Base-by-base conservation (phyloP, 2,797 vertebrate species). In the Poecilia velifera region DNA sequence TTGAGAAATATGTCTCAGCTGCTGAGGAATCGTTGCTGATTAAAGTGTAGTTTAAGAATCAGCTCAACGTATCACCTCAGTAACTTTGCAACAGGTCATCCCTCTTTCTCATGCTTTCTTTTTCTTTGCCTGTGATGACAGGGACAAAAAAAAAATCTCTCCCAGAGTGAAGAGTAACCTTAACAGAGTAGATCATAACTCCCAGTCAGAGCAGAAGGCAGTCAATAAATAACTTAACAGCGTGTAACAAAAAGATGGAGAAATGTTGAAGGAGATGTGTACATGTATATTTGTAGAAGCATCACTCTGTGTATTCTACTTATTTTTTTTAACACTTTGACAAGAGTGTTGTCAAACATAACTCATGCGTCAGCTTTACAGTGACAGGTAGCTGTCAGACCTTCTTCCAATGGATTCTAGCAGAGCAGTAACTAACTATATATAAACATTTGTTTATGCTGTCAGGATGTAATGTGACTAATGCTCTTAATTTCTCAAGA, bases 371-470 rank as follows among this genome's bases (percentile, higher is more conserved):
- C 87, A 86, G 80, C 86, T 88, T 88, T 86, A 86, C 84, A 88
- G 80, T 71, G 83, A 85, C 84, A 85, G 81, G 81, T 83, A 77
- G 76, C 77, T 86, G 74, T 20, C 70, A 82, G 83, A 68, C 45
- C 46, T 66, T 45, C 77, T 84, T 87, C 78, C 84, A 89, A 85
- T 80, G 85, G 87, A 76, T 91, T 85, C 83, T 83, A 86, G 87
- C 82, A 25, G 28, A 82, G 25, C 25, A 90, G 82, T 87, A 84
- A 87, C 83, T 41, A 64, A 80, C 62, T 76, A 45, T 34, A 43
- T 73, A 7, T 12, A 41, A 55, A 12, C 41, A 72, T 59, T 25
- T 53, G 73, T 45, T 64, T 72, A 72, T 9, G 14, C 18, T 53
- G 39, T 25, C 64, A 68, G 39, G 28, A 39, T 70, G 53, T 41